Conservation (phyloP, 2,113 vertebrate genomes). For the Xiphophorus couchianus region DNA sequence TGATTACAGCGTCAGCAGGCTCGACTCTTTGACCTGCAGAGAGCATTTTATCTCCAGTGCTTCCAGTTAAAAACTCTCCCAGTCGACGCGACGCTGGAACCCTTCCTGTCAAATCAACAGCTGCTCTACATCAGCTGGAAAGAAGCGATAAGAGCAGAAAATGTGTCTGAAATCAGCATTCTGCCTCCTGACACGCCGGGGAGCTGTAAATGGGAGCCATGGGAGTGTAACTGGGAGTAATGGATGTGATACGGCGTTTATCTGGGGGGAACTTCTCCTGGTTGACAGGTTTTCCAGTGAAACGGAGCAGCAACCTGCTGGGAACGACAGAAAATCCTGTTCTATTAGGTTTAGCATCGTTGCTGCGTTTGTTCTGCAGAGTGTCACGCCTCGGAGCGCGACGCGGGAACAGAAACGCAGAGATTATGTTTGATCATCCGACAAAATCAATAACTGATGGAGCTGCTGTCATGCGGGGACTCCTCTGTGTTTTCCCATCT, state of each 20-base stretch:
- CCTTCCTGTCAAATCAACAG: neutral
- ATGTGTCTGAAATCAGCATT: neutral
- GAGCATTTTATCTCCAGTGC: neutral
- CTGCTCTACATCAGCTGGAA: neutral
- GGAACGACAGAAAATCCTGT: neutral
- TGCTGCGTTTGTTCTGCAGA: neutral
- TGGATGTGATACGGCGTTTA: neutral
- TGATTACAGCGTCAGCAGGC: neutral
- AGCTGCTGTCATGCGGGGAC: neutral
- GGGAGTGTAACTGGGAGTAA: neutral
- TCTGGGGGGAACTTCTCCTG: neutral
- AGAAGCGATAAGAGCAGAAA: neutral
- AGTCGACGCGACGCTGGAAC: neutral
- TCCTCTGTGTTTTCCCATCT: neutral
- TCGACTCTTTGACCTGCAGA: neutral
- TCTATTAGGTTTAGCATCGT: neutral
- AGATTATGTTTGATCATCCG: slow-evolving; percentile 9
- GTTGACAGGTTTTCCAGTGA: neutral
- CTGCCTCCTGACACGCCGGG: neutral
- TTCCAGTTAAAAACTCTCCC: neutral
- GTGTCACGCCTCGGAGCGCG: neutral
- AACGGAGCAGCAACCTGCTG: neutral
- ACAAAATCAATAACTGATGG: slow-evolving; percentile 9
- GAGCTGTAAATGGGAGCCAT: neutral
- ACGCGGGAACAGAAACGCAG: neutral